Percentiles rank a stretch among this genome's conserved stretches.
Conservation (phyloP, 2,113 vertebrate species). For the Halichoeres trimaculatus region DNA sequence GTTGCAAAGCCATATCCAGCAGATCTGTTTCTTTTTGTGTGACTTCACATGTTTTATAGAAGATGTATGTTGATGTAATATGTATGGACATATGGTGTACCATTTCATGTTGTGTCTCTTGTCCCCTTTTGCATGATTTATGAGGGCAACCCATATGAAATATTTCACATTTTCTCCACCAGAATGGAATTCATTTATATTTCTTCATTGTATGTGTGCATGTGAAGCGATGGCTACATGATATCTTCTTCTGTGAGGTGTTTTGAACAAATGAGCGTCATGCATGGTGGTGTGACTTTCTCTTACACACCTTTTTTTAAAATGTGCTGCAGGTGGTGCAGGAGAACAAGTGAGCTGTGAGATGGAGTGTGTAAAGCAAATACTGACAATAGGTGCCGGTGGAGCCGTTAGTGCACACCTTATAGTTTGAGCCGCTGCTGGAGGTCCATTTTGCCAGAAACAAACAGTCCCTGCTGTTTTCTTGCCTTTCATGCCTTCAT, state of each 20-base stretch:
- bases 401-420: conserved; percentile 30
- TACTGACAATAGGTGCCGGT: conserved; percentile 20
- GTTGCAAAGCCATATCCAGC: neutral
- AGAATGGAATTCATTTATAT: neutral
- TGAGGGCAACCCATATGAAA: neutral
- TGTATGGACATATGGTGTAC: neutral
- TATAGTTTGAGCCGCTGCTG: conserved; percentile 28
- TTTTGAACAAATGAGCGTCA: conserved; percentile 12
- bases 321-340: conserved; percentile 13
- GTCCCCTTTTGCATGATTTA: conserved; percentile 4
- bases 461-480: conserved; percentile 32
- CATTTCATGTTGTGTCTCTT: neutral
- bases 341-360: conserved; percentile 1
- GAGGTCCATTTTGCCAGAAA: conserved; percentile 42
- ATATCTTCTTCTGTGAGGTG: no score
- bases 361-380: conserved; percentile 31
- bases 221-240: neutral
- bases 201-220: neutral
- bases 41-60: neutral
- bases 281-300: neutral
- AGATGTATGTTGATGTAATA: neutral
- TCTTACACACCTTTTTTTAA: conserved; percentile 13
- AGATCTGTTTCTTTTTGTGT: neutral
- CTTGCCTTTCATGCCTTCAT: conserved; percentile 32
- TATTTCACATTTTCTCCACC: conserved; percentile 3